A percentile compares a stretch with the other conserved stretches of the same genome.
Evolutionary conservation across 1,140 invertebrate species (phyloP).

Genomic region (Drosophila sp.): DNA sequence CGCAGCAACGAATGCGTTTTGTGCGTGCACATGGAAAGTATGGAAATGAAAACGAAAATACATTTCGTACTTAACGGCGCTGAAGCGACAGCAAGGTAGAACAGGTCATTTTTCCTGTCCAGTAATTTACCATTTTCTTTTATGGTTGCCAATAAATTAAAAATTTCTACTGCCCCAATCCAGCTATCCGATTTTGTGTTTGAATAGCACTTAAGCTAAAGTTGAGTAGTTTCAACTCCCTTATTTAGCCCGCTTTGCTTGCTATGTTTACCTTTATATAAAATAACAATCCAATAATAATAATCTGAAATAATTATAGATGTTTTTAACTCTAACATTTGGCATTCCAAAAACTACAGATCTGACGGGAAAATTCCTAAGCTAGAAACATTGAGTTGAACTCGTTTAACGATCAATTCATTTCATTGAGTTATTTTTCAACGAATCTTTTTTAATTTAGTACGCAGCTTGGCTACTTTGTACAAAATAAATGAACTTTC

Average conservation of each 20-base stretch:
- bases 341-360: too few species aligned
- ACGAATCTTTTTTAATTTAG: background rate
- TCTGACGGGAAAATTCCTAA: too few species aligned
- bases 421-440: background rate
- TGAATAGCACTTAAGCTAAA: background rate
- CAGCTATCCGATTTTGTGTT: background rate
- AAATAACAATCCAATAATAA: too few species aligned
- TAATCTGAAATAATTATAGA: too few species aligned
- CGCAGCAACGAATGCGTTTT: constrained; percentile 68
- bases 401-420: background rate
- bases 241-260: background rate
- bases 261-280: too few species aligned
- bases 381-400: too few species aligned
- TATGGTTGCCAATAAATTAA: constrained; percentile 69
- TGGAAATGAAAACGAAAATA: constrained; percentile 51
- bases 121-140: constrained; percentile 63
- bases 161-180: constrained; percentile 67
- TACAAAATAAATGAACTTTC: background rate
- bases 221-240: background rate
- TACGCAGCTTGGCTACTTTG: background rate
- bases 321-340: too few species aligned
- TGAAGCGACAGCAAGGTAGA: background rate
- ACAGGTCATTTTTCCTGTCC: constrained; percentile 16
- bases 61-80: constrained; percentile 46
- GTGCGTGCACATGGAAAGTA: constrained; percentile 64